Evolutionary conservation across 2,113 vertebrate species (phyloP), one percentile per base, ranked within the genome.

Genomic region (Cardinalis cardinalis): DNA sequence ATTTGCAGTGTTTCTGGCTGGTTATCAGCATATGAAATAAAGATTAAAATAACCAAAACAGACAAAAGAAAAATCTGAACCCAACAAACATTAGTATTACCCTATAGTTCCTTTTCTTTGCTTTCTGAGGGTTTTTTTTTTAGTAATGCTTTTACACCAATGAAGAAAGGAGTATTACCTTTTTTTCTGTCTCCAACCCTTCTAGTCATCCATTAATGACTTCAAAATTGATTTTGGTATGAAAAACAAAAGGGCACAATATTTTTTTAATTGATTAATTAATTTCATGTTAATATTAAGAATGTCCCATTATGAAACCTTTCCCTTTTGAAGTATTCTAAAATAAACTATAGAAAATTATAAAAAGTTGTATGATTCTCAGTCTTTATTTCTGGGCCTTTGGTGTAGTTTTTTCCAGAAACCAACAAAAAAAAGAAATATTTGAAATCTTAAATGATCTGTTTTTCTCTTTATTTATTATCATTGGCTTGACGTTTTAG

Each of bases 11-110:
- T 78, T 78, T 41, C 23, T 81, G 43, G 5, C 26, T 65, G 36
- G 8, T 44, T 41, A 76, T 72, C 66, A 52, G 7, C 23, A 64
- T 36, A 12, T n/a, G 26, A 88, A 83, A 73, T 41, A 61, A 14
- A 58, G 32, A 34, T 28, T 40, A 4, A 43, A 49, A 87, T 34
- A 64, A 43, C 0, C 12, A 49, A 44, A 38, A 29, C 8, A 17
- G 29, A 11, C 5, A 44, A 55, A 32, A n/a, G 9, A 64, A 36
- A 55, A 46, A 12, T 23, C 13, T 12, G 25, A 43, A 12, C 17
- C 24, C 17, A 63, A 7, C 2, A 60, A 41, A 31, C 0, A 0
- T 34, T 32, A 49, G 6, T 53, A 58, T 76, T 86, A 46, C 40
- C 40, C 10, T 28, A 59, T 24, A 2, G 5, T 55, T 84, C 20